Evolutionary conservation across 2,888 invertebrate genomes (phyloP), one percentile per base, ranked within the genome.

Genomic region (Plusia festucae): DNA sequence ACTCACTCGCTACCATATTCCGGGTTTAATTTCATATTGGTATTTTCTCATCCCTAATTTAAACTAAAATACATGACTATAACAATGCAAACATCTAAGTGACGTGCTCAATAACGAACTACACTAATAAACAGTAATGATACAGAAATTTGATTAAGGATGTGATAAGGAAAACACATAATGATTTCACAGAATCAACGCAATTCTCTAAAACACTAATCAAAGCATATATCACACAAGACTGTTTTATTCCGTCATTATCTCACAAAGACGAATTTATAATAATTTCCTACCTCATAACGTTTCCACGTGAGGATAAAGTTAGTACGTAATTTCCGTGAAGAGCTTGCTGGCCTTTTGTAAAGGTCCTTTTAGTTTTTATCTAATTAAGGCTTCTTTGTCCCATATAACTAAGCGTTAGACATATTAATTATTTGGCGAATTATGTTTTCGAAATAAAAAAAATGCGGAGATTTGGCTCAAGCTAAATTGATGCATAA

Each of bases 321-420:
- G 68, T 53, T 20, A 71, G 34, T 59, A 60, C 53, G 63, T 75
- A 54, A 72, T 72, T 75, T 72, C 76, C 71, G 63, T 57, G 20
- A 44, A 55, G 15, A 69, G 53, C 62, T 69, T n/a, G 49, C 27
- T 16, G 34, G 58, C 44, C 18, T 61, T 63, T 57, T 70, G 34
- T 57, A 58, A 9, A 34, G 34, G 40, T 51, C 46, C 59, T 51
- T 62, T 49, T 56, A 44, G 18, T 57, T 62, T 51, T 44, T 59
- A 58, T 54, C 30, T 49, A 62, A 51, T 58, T 54, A 57, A 51
- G 53, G 9, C 40, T 49, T 0, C 60, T 60, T 60, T 57, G 40
- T 65, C 51, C n/a, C 30, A 40, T 18, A 24, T 27, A 52, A 32
- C 24, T 24, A 24, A 46, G 52, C 16, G 52, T 64, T 46, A 20